Evolutionary conservation across 1,140 invertebrate genomes (phyloP), one percentile per base, ranked within the genome.

Genomic region (Danaus plexippus): DNA sequence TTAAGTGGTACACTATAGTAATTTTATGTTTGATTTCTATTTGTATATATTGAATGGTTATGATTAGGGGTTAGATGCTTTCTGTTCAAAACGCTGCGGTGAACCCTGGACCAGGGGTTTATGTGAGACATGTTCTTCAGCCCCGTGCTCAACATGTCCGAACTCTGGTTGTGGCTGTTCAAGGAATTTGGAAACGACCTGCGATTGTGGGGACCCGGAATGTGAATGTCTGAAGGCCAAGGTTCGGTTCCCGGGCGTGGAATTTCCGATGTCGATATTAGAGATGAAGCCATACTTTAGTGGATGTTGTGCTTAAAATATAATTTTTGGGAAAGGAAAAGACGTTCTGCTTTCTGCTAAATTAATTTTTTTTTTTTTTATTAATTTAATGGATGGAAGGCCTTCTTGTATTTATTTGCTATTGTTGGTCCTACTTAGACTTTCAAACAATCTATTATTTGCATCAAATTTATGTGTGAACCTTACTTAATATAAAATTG

Each of bases 161-260:
- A 32, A 32, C 22, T 32, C 1, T 2, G 5, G 7, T 32, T 32
- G 22, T 32, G 22, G 22, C 22, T 32, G 22, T 32, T 32, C 22
- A 32, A 32, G 22, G 7, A 32, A 32, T 32, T 32, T 32, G 22
- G 22, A 32, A 32, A 32, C 22, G 22, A 32, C 2, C 22, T 32
- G 22, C 22, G 22, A 40, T 18, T 32, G 11, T 47, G 22, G 45
- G 42, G 57, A 59, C 15, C 13, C 54, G 9, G 47, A 47, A 4
- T 67, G 64, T 45, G 43, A 63, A 40, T 67, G 63, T 48, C 44
- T 64, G 11, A 51, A 44, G 9, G 42, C 18, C 46, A 47, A 61
- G 22, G 49, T 49, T 52, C 69, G 70, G 43, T 79, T 72, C 52
- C 72, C 76, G 0, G 72, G 77, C 46, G 74, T 75, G 0, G 65